Conservation (phyloP, 2,797 vertebrate species). For the Gallinago nigripennis region DNA sequence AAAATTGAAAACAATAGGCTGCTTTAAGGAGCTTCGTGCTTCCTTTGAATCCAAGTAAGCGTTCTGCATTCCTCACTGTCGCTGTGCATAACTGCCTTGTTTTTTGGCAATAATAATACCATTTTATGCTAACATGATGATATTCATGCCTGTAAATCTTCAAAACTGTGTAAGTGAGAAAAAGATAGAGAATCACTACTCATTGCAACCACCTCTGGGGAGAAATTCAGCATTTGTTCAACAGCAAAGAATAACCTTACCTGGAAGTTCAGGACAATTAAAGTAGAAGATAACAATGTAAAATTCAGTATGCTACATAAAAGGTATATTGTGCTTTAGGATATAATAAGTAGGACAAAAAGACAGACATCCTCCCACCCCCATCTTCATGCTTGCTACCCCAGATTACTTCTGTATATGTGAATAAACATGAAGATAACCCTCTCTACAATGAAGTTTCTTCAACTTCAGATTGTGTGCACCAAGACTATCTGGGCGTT, state of each 20-base stretch:
- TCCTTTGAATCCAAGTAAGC: neutral
- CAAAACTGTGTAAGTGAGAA: conserved; percentile 34
- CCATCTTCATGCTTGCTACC: neutral
- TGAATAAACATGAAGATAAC: neutral
- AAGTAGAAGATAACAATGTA: conserved; percentile 1
- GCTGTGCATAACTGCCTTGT: conserved; percentile 15
- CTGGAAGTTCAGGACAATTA: conserved; percentile 45
- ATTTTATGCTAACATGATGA: conserved; percentile 49
- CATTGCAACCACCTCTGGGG: conserved; percentile 37
- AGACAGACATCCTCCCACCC: neutral
- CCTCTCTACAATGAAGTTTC: neutral
- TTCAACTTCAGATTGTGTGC: neutral
- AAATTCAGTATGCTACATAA: neutral
- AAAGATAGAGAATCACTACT: conserved; percentile 28
- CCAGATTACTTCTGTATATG: neutral
- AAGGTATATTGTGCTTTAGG: neutral
- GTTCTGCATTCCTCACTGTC: neutral
- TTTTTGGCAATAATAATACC: conserved; percentile 51
- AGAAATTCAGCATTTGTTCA: conserved; percentile 56
- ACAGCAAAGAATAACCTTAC: conserved; percentile 55
- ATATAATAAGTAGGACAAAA: neutral
- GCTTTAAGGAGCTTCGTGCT: neutral
- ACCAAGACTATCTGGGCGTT: neutral
- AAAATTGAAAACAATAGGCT: conserved; percentile 7
- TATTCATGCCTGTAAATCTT: conserved; percentile 57